These are phyloP conservation scores for Hypsopygia costalis DNA, from an alignment of 2,888 invertebrate species.

Conservation along the genomic window DNA sequence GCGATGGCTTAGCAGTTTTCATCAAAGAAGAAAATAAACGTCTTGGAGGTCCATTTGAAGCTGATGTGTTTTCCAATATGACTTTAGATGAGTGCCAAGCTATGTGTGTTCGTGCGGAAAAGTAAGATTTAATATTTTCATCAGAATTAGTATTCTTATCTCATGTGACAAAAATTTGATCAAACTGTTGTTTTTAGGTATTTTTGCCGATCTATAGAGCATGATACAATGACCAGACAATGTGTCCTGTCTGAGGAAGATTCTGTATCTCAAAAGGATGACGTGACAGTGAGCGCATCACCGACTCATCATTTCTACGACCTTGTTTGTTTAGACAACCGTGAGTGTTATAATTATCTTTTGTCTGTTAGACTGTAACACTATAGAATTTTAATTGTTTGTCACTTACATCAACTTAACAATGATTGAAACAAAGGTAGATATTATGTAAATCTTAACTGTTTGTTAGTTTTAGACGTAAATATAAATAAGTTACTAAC, in stretches of 20 bases:
- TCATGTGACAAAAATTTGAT: neutral
- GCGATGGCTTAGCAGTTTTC: conserved; percentile 92
- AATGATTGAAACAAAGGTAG: conserved; percentile 14
- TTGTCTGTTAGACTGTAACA: conserved; percentile 1
- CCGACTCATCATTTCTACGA: conserved; percentile 94
- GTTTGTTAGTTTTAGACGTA: neutral
- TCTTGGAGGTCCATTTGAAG: conserved; percentile 92
- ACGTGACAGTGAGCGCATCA: conserved; percentile 91
- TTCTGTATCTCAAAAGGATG: conserved; percentile 93
- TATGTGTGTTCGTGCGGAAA: conserved; percentile 92
- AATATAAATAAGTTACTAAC: conserved; percentile 5
- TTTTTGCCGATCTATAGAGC: conserved; percentile 94
- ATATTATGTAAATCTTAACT: neutral
- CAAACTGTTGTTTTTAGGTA: conserved; percentile 65
- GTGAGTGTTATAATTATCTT: conserved; percentile 81
- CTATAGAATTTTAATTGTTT: neutral
- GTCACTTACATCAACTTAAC: conserved; percentile 13
- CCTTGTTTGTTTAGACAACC: conserved; percentile 93
- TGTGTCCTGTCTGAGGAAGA: conserved; percentile 96
- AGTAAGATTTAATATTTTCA: conserved; percentile 70
- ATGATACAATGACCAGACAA: conserved; percentile 91
- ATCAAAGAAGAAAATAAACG: conserved; percentile 94
- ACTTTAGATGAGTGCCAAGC: conserved; percentile 93
- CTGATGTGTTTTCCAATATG: conserved; percentile 92
- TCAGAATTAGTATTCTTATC: neutral